A percentile compares a stretch with the other conserved stretches of the same genome.
These are phyloP conservation scores for Macquaria australasica DNA, from an alignment of 2,113 vertebrate genomes.

Conservation along the genomic window DNA sequence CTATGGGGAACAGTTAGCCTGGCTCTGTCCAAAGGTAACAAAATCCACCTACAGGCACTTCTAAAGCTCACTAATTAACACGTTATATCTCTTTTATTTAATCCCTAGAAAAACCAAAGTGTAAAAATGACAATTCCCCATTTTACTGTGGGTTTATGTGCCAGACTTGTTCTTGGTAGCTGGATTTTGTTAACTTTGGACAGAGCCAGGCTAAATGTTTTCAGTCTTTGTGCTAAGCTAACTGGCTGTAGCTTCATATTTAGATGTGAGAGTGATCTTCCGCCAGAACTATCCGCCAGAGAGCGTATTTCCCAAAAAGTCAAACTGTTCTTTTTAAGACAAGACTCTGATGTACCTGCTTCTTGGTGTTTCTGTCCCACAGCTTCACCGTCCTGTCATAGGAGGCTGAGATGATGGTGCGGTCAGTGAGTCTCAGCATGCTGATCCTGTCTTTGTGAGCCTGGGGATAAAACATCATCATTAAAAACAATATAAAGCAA, in stretches of 20 bases:
- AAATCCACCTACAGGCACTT: background rate
- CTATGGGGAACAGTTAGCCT: too few species aligned
- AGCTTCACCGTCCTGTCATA: conserved; percentile 83
- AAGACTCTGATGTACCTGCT: conserved; percentile 70
- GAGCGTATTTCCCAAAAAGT: background rate
- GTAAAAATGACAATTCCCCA: too few species aligned
- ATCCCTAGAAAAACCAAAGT: too few species aligned
- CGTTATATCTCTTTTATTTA: background rate
- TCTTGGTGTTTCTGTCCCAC: conserved; percentile 84
- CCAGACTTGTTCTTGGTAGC: too few species aligned
- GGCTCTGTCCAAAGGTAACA: background rate
- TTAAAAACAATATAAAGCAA: background rate
- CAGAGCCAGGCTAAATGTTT: background rate
- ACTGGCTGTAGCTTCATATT: background rate
- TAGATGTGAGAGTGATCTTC: background rate
- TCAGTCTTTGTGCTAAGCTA: background rate
- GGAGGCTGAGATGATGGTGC: conserved; percentile 82
- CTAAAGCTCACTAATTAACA: background rate
- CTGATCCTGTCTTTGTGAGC: conserved; percentile 81
- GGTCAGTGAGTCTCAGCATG: conserved; percentile 75
- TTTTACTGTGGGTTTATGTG: too few species aligned
- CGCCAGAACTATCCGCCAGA: background rate
- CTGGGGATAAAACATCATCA: conserved; percentile 59
- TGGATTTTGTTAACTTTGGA: background rate
- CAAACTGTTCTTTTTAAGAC: background rate